Evolutionary conservation across 2,113 vertebrate species (phyloP), one percentile per base, ranked within the genome.

Genomic region (Collichthys lucidus): DNA sequence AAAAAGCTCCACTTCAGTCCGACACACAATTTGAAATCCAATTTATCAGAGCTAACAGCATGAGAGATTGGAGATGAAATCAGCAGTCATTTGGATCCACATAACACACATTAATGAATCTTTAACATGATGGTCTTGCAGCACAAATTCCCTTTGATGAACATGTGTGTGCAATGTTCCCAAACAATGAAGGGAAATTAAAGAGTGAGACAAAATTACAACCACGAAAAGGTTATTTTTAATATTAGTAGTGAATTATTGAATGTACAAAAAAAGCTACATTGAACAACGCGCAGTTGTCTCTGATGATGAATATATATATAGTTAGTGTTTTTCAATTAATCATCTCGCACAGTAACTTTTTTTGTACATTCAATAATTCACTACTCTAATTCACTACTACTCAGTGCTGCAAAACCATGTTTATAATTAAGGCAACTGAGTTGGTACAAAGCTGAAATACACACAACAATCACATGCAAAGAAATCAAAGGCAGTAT

Each of bases 101-200:
- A 80, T 4, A 84, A 72, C 44, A 89, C 66, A 77, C 46, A 77
- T 52, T 0, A 46, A 88, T 11, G 59, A 52, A 81, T 77, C 24
- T 53, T 42, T 14, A 26, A 47, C 16, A 17, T 60, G 80, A 90
- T 73, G 79, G 85, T 79, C 56, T 79, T 88, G 89, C 89, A 85
- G 86, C 88, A 89, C 81, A 16, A 57, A 88, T 92, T 94, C 93
- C 93, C 92, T 93, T 94, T 92, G 57, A 46, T 75, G 55, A 80
- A 64, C 55, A 12, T 6, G 46, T 60, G 70, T 44, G 79, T 49
- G 74, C 35, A n/a, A 2, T 31, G 76, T 73, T 29, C 53, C 70
- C 61, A 65, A 61, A 44, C 1, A 59, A 16, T 55, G 55, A 65
- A 44, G 24, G 52, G 17, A 11, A 50, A 59, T 50, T 46, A 62